These are phyloP conservation scores for Choloepus hoffmanni DNA, from an alignment of 2,113 vertebrate species.

Conservation along the genomic window DNA sequence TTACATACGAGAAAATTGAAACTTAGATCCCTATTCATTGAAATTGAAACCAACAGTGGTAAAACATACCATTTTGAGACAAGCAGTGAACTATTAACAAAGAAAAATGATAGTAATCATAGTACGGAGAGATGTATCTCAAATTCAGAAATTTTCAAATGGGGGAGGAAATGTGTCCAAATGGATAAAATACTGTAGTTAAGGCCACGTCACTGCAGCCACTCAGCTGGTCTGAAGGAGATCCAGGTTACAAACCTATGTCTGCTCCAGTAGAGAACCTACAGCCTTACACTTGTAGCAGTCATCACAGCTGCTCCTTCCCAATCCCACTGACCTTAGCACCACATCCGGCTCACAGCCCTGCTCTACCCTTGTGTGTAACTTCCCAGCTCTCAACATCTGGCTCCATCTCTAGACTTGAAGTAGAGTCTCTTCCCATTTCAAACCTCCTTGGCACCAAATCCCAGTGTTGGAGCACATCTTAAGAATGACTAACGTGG, in stretches of 20 bases:
- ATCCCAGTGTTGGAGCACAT: background rate
- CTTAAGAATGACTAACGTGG: background rate
- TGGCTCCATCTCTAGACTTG: background rate
- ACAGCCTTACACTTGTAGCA: background rate
- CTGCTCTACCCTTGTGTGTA: too few species aligned
- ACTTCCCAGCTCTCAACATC: too few species aligned
- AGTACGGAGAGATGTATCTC: background rate
- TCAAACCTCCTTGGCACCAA: background rate
- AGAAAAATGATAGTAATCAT: background rate
- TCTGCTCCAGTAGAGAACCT: rapidly evolving
- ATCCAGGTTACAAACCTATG: background rate
- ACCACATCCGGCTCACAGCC: background rate
- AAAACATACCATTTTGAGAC: background rate
- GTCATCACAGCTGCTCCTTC: rapidly evolving
- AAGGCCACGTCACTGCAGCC: too few species aligned
- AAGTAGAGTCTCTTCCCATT: background rate
- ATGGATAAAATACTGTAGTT: background rate
- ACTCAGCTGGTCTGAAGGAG: too few species aligned
- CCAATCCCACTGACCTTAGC: too few species aligned
- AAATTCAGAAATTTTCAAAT: background rate
- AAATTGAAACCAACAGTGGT: background rate
- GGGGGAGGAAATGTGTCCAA: rapidly evolving
- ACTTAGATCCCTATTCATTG: background rate
- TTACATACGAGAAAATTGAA: background rate
- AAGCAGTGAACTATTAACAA: background rate